Base-by-base conservation (phyloP, 2,888 invertebrate genomes). In the Cheilosia vulpina region DNA sequence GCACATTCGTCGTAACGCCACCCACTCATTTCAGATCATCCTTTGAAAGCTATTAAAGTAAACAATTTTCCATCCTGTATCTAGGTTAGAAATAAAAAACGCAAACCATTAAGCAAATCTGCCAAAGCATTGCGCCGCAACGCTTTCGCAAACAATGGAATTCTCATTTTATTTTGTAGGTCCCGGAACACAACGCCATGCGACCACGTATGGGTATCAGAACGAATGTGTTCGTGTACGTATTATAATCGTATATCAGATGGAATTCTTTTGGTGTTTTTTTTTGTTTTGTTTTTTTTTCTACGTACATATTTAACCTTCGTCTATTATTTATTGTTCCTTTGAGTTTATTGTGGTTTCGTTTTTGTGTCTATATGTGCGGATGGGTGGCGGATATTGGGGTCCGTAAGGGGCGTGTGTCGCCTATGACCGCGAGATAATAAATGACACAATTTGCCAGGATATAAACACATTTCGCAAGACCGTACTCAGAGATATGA, bases 111-210 rank as follows among this genome's bases (percentile, higher is more conserved):
- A 84, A 80, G 80, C 84, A 84, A 84, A 84, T 84, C 80, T 84
- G 80, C 75, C 75, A 80, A 84, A 84, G 84, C 79, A 84, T 84
- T 84, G 80, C 84, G 80, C 84, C 80, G 75, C 84, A 84, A 84
- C 80, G 84, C 80, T 84, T 80, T 76, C 60, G 69, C 79, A 84
- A 84, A 84, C 80, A 79, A 84, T 84, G 71, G 80, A 76, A 76
- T 84, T 71, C 75, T 55, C 60, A 58, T 79, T 75, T 84, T 75
- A 75, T 79, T 57, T 84, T 55, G 79, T 58, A 58, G 75, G 69
- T 65, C 27, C 58, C 60, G 47, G 58, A 69, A 62, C 34, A 60
- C 60, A 57, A 27, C 47, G 47, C 5, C 21, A 21, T 27, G 27
- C 27, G 27, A 27, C 27, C 27, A 27, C 27, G 27, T 6, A 6